phyloP scores from a whole-genome alignment of 2,888 invertebrate genomes.

The Agrenia bidenticulata region DNA sequence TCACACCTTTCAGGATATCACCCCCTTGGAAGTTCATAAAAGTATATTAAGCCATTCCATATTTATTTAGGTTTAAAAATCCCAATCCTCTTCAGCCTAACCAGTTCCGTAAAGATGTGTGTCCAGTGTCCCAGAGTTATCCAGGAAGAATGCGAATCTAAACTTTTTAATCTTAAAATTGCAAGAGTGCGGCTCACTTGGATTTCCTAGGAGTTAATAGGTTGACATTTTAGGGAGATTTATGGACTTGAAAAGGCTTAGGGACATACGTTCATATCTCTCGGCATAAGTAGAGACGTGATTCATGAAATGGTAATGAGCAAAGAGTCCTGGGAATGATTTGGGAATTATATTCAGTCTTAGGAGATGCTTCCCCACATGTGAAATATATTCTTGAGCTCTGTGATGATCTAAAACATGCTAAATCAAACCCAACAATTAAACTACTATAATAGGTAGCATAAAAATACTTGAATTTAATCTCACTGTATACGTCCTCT shows the following conservation, averaged over 20 bases:
- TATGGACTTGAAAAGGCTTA: too few relatives aligned
- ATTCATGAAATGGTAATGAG: slow-evolving; percentile 80
- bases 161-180: slow-evolving; percentile 61
- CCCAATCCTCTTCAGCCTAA: too few relatives aligned
- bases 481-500: slow-evolving; percentile 73
- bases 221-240: too few relatives aligned
- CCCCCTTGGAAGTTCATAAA: slow-evolving; percentile 54
- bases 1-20: slow-evolving; percentile 67
- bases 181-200: slow-evolving; percentile 23
- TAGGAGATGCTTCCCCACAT: slow-evolving; percentile 68
- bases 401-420: slow-evolving; percentile 73
- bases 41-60: too few relatives aligned
- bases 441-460: background rate
- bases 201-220: slow-evolving; percentile 15
- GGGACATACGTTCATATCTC: slow-evolving; percentile 55
- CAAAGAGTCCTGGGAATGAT: slow-evolving; percentile 68
- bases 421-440: slow-evolving; percentile 54
- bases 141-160: slow-evolving; percentile 74
- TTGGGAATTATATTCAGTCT: slow-evolving; percentile 71
- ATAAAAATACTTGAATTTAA: background rate
- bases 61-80: too few relatives aligned
- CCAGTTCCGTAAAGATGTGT: slow-evolving; percentile 64
- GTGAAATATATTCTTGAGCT: slow-evolving; percentile 69
- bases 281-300: slow-evolving; percentile 75
- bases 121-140: slow-evolving; percentile 62